A percentile compares a stretch with the other conserved stretches of the same genome.
Conservation (phyloP, 2,888 invertebrate species). For the Drosophila setosimentum region DNA sequence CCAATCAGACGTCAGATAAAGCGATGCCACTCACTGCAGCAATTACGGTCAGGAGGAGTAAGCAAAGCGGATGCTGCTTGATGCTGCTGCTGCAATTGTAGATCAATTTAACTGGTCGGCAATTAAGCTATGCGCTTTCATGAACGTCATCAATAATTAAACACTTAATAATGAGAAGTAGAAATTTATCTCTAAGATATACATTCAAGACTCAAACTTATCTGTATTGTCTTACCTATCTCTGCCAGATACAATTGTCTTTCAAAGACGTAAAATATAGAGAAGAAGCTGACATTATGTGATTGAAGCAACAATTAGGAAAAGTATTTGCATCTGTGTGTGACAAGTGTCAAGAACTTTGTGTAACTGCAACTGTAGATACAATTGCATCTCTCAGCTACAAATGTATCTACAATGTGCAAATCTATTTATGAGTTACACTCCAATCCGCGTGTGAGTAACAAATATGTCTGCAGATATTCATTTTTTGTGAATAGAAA, state of each 20-base stretch:
- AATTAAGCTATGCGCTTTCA: not conserved
- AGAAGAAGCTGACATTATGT: not conserved
- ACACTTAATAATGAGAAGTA: not conserved
- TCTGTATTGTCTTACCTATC: not conserved
- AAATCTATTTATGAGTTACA: not conserved
- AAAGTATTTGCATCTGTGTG: not conserved
- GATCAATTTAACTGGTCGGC: not conserved
- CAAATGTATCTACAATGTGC: not conserved
- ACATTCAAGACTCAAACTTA: not conserved
- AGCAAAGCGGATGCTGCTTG: not conserved
- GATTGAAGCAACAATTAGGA: not conserved
- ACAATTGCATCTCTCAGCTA: not conserved
- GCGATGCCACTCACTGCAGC: not conserved
- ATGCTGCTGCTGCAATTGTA: not conserved
- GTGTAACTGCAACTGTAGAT: not conserved
- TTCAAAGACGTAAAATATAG: not conserved
- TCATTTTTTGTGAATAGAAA: not conserved
- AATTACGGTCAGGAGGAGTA: not conserved
- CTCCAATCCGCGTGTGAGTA: not conserved
- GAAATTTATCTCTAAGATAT: not conserved
- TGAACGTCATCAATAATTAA: not conserved
- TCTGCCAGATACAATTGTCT: not conserved
- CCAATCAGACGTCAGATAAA: constrained; percentile 16
- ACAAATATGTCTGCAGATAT: not conserved
- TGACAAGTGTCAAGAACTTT: constrained; percentile 1